Conservation (phyloP, 2,113 vertebrate genomes). For the Petaurus breviceps region DNA sequence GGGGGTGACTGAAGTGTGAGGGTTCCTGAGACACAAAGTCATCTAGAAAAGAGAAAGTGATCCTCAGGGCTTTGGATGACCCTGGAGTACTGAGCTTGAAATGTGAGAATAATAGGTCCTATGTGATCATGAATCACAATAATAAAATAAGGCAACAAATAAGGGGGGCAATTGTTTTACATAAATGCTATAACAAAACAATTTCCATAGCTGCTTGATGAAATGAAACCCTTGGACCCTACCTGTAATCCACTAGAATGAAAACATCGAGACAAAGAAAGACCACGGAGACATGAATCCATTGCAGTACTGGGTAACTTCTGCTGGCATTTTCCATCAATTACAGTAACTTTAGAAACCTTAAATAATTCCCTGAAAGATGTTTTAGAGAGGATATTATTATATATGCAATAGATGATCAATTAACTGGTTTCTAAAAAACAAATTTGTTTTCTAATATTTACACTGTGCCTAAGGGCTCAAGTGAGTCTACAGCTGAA, state of each 20-base stretch:
- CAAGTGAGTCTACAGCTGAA: neutral
- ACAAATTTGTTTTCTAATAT: slow-evolving; percentile 2
- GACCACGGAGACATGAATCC: slow-evolving; percentile 51
- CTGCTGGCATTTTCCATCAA: slow-evolving; percentile 49
- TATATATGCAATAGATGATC: slow-evolving; percentile 44
- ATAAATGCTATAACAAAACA: neutral
- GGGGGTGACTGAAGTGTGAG: neutral
- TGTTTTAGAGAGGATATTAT: slow-evolving; percentile 61
- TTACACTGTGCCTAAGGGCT: neutral
- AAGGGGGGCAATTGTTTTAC: neutral
- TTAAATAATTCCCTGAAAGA: slow-evolving; percentile 73
- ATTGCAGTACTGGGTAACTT: neutral
- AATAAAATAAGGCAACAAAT: neutral
- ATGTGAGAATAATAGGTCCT: neutral
- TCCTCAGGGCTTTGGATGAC: neutral
- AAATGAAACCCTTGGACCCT: slow-evolving; percentile 21
- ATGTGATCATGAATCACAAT: neutral
- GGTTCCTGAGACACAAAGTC: neutral
- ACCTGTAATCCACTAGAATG: slow-evolving; percentile 71
- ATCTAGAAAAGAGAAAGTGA: neutral
- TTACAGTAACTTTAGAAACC: slow-evolving; percentile 45
- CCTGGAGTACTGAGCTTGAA: neutral
- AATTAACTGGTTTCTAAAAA: slow-evolving; percentile 30
- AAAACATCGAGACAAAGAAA: slow-evolving; percentile 79
- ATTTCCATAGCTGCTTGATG: neutral